Evolutionary conservation across 1,140 invertebrate genomes (phyloP).

Genomic region (Atta cephalotes): DNA sequence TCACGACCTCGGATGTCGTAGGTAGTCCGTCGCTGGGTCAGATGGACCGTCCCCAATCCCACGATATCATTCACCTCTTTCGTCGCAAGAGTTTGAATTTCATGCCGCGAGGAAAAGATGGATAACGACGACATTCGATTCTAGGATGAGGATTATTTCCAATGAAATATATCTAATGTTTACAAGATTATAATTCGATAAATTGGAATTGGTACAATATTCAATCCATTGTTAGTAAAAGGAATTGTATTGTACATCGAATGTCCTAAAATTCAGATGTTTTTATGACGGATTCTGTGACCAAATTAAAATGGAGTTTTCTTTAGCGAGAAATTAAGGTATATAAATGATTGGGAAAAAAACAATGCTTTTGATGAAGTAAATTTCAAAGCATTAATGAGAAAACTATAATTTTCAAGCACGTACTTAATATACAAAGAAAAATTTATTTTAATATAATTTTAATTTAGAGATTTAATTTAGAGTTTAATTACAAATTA

Average conservation of each 20-base stretch:
- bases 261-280: background rate
- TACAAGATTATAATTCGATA: background rate
- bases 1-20: constrained; percentile 45
- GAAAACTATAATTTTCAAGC: background rate
- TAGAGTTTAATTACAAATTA: background rate
- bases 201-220: background rate
- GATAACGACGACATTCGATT: background rate
- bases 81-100: background rate
- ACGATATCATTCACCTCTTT: constrained; percentile 1
- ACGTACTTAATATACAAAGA: background rate
- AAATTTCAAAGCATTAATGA: background rate
- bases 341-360: background rate
- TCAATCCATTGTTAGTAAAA: background rate
- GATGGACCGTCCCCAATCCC: constrained; percentile 17
- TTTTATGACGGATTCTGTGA: background rate
- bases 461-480: background rate
- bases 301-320: background rate
- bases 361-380: background rate
- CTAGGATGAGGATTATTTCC: background rate
- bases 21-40: background rate
- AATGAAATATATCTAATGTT: background rate
- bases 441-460: background rate
- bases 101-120: background rate
- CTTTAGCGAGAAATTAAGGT: background rate
- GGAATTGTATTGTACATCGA: background rate